phyloP scores from a whole-genome alignment of 2,797 vertebrate species.

The Heliangelus exortis region DNA sequence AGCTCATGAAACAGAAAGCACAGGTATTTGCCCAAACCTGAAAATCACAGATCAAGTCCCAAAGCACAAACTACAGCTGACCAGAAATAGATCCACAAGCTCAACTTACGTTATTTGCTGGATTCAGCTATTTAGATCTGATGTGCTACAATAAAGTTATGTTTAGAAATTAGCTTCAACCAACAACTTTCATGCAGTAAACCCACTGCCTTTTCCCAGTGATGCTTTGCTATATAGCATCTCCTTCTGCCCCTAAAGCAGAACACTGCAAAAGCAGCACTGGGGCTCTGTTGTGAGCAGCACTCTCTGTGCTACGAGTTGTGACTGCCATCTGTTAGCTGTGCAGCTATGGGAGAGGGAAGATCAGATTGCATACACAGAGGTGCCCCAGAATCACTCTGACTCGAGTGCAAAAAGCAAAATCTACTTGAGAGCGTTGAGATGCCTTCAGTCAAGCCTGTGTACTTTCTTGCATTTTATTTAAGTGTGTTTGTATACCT shows the following conservation, averaged over 20 bases:
- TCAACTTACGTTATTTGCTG: neutral
- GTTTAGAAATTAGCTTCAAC: neutral
- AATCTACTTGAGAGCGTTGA: fast-evolving
- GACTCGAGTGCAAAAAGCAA: neutral
- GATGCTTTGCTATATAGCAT: neutral
- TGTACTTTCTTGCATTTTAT: neutral
- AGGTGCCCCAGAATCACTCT: neutral
- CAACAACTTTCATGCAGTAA: neutral
- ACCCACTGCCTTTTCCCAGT: fast-evolving
- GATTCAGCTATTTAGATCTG: neutral
- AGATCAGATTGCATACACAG: neutral
- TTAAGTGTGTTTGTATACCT: neutral
- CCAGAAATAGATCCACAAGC: neutral
- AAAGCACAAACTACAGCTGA: neutral
- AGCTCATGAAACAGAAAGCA: neutral
- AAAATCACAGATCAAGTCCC: neutral
- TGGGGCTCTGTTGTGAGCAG: neutral
- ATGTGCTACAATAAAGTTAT: neutral
- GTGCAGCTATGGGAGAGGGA: neutral
- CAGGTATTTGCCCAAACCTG: neutral
- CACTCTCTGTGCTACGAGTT: fast-evolving
- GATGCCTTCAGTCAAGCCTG: neutral
- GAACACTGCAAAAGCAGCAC: neutral
- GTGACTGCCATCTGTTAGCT: conserved; percentile 34
- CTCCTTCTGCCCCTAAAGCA: neutral